These are phyloP conservation scores for Allolobophora icterica DNA, from an alignment of 2,888 invertebrate genomes.

Conservation along the genomic window DNA sequence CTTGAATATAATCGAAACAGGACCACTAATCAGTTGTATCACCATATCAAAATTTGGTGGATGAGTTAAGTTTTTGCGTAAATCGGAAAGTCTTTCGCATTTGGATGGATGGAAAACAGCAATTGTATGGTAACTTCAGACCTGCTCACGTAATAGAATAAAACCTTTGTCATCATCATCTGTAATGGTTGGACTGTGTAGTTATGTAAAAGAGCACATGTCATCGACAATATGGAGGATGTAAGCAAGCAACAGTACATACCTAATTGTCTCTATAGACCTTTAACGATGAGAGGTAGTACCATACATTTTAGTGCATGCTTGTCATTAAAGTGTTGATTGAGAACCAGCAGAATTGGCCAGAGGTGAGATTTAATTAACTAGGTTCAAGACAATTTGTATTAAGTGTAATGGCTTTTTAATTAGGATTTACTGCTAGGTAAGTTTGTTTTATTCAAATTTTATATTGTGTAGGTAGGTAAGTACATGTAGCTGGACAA, in stretches of 20 bases:
- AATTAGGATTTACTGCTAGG: neutral
- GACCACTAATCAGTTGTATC: neutral
- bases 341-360: neutral
- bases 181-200: neutral
- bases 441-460: neutral
- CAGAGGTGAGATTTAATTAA: neutral
- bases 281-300: too few relatives aligned
- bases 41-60: too few relatives aligned
- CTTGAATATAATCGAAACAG: neutral
- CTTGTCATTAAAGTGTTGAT: too few relatives aligned
- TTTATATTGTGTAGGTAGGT: neutral
- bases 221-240: too few relatives aligned
- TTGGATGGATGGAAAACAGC: neutral
- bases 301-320: too few relatives aligned
- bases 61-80: neutral
- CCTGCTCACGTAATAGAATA: neutral
- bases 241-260: too few relatives aligned
- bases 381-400: neutral
- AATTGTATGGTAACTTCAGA: too few relatives aligned
- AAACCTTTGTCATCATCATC: neutral
- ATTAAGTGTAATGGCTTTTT: neutral
- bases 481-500: neutral
- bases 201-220: neutral
- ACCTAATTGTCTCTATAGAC: too few relatives aligned
- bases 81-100: too few relatives aligned